A percentile compares a stretch with the other conserved stretches of the same genome.
These are phyloP conservation scores for Tachysurus fulvidraco DNA, from an alignment of 2,113 vertebrate genomes.

Conservation along the genomic window DNA sequence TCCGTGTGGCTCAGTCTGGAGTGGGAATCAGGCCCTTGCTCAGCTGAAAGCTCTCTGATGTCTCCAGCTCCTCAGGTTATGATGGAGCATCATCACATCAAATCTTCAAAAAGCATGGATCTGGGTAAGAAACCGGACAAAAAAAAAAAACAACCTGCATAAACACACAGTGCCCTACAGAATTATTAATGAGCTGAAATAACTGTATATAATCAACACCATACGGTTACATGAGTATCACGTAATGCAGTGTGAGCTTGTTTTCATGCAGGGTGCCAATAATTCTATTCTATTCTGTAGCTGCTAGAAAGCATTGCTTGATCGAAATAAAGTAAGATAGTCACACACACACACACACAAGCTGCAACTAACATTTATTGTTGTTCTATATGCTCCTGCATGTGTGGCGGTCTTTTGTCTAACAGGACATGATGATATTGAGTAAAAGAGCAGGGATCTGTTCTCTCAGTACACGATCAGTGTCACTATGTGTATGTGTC, in stretches of 20 bases:
- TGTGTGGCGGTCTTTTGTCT: neutral
- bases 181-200: too few relatives aligned
- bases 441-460: neutral
- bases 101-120: constrained; percentile 97
- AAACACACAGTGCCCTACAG: neutral
- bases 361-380: neutral
- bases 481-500: neutral
- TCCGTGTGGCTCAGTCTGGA: constrained; percentile 15
- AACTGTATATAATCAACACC: too few relatives aligned
- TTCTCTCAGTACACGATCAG: neutral
- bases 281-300: too few relatives aligned
- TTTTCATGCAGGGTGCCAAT: neutral
- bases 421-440: constrained; percentile 8
- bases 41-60: constrained; percentile 45
- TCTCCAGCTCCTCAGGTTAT: constrained; percentile 57
- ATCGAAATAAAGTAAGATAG: neutral
- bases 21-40: constrained; percentile 30
- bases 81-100: constrained; percentile 84
- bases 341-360: neutral
- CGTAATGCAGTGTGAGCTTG: too few relatives aligned
- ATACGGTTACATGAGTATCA: too few relatives aligned
- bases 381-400: neutral
- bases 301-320: neutral
- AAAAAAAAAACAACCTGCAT: neutral
- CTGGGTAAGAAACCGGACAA: constrained; percentile 79